These are phyloP conservation scores for Motacilla tschutschensis DNA, from an alignment of 2,113 vertebrate genomes.

Conservation along the genomic window DNA sequence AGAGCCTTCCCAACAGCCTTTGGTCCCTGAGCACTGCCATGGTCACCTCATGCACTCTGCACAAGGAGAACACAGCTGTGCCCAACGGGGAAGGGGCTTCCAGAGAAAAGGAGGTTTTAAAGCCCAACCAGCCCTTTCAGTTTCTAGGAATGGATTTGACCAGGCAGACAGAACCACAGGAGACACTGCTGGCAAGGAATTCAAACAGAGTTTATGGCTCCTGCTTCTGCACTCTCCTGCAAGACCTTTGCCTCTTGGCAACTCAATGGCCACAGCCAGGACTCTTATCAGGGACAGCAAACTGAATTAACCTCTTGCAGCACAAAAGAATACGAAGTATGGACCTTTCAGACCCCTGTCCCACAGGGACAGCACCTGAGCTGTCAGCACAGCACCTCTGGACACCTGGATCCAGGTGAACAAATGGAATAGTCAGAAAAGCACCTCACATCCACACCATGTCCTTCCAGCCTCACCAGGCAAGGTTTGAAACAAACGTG, in stretches of 20 bases:
- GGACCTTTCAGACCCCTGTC: background rate
- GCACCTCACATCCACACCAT: background rate
- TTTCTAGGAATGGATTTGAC: background rate
- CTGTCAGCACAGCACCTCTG: background rate
- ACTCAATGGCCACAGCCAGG: background rate
- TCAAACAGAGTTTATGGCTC: background rate
- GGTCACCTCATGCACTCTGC: rapidly evolving
- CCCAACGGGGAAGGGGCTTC: background rate
- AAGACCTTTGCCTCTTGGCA: background rate
- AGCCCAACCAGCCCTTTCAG: background rate
- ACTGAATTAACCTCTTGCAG: background rate
- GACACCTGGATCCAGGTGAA: background rate
- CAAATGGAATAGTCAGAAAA: background rate
- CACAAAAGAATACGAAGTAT: background rate
- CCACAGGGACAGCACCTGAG: background rate
- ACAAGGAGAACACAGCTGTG: rapidly evolving
- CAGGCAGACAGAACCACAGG: background rate
- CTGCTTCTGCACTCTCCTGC: background rate
- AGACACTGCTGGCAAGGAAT: background rate
- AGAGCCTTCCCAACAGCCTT: background rate
- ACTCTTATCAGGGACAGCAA: background rate
- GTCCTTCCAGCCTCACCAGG: background rate
- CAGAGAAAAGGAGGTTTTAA: background rate
- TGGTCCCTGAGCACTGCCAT: rapidly evolving
- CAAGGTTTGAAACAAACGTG: background rate